Conservation (phyloP, 2,113 vertebrate genomes). For the Limanda limanda region DNA sequence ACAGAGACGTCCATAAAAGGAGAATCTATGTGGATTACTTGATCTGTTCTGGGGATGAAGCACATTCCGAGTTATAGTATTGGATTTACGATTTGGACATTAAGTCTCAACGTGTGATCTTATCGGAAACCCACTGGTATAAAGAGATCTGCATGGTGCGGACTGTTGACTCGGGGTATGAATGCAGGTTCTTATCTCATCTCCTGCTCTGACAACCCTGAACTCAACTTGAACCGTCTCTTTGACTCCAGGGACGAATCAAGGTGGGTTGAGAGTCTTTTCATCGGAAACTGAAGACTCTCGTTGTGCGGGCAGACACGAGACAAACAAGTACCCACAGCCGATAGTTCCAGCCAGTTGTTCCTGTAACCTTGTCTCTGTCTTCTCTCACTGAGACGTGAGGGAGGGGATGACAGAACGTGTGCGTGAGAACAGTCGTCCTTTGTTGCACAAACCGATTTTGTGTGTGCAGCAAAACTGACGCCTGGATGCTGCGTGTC, state of each 20-base stretch:
- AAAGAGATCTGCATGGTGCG: constrained; percentile 39
- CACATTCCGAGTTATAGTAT: constrained; percentile 39
- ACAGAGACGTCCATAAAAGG: constrained; percentile 36
- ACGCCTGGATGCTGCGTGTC: constrained; percentile 29
- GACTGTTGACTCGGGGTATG: constrained; percentile 36
- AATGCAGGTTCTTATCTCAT: constrained; percentile 59
- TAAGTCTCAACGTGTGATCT: constrained; percentile 54
- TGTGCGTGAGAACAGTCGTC: constrained; percentile 40
- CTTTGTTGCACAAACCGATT: constrained; percentile 56
- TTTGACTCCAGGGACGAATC: constrained; percentile 11
- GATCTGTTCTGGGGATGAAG: constrained; percentile 28
- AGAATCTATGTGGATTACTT: constrained; percentile 14
- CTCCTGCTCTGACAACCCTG: constrained; percentile 47
- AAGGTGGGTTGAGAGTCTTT: constrained; percentile 3
- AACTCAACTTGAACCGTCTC: constrained; percentile 66
- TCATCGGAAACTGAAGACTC: constrained; percentile 22
- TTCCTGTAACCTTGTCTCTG: constrained; percentile 32
- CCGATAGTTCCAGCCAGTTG: constrained; percentile 50
- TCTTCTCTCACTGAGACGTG: constrained; percentile 11
- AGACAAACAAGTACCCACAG: constrained; percentile 51
- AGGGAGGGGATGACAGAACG: constrained; percentile 16
- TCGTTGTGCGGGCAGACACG: constrained; percentile 46
- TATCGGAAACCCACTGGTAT: constrained; percentile 43
- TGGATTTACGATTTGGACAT: constrained; percentile 29
- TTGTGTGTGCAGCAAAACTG: constrained; percentile 56